phyloP scores from a whole-genome alignment of 1,140 invertebrate species.

The Daktulosphaira vitifoliae region DNA sequence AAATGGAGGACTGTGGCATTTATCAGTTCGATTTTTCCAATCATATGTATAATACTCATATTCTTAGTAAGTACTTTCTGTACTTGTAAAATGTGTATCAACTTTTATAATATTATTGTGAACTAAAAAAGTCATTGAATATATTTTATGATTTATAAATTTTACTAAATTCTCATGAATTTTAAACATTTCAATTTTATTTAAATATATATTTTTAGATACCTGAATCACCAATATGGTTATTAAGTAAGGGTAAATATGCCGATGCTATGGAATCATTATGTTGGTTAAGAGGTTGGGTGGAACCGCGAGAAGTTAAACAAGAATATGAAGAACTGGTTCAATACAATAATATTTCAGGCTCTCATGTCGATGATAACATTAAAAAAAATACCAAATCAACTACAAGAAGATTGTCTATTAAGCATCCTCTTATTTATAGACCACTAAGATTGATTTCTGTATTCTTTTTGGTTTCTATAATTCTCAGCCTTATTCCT shows the following conservation, averaged over 20 bases:
- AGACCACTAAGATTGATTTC: too few relatives aligned
- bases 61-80: conserved; percentile 14
- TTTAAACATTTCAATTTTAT: too few relatives aligned
- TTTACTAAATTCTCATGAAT: too few relatives aligned
- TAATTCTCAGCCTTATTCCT: too few relatives aligned
- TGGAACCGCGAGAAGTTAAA: conserved; percentile 43
- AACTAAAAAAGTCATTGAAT: too few relatives aligned
- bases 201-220: conserved; percentile 42
- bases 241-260: conserved; percentile 46
- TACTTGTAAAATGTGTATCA: too few relatives aligned
- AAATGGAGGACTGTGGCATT: conserved; percentile 30
- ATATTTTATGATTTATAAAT: too few relatives aligned
- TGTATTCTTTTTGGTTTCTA: too few relatives aligned
- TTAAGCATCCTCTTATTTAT: too few relatives aligned
- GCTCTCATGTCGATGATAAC: neutral
- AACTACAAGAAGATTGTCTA: too few relatives aligned
- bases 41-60: conserved; percentile 26
- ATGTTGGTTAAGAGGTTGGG: conserved; percentile 49
- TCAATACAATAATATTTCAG: conserved; percentile 36
- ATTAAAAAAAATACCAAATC: too few relatives aligned
- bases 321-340: conserved; percentile 46
- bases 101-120: too few relatives aligned
- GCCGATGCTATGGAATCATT: conserved; percentile 46
- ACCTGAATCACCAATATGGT: conserved; percentile 60
- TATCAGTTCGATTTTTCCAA: conserved; percentile 27